These are phyloP conservation scores for Papilio demoleus DNA, from an alignment of 2,888 invertebrate species.

Conservation along the genomic window DNA sequence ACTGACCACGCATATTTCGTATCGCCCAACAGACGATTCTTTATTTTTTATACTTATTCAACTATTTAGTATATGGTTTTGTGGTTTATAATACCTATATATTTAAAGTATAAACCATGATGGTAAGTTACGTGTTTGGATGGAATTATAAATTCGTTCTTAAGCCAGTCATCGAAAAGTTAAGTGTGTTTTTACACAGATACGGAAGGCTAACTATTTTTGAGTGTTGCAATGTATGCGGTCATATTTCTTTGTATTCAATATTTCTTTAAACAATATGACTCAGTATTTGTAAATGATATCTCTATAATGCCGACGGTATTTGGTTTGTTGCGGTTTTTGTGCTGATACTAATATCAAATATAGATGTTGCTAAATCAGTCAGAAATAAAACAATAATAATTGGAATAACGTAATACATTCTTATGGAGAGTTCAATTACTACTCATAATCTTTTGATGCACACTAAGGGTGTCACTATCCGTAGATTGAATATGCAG, in stretches of 20 bases:
- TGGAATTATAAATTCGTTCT: too few relatives aligned
- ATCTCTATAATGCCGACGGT: background rate
- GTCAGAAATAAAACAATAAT: background rate
- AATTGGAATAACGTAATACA: background rate
- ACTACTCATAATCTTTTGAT: background rate
- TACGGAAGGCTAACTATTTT: background rate
- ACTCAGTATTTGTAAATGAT: conserved; percentile 1
- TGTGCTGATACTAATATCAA: background rate
- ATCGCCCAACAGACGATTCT: too few relatives aligned
- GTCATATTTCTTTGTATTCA: conserved; percentile 3
- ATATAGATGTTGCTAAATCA: too few relatives aligned
- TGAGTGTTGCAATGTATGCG: background rate
- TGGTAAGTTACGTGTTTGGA: too few relatives aligned
- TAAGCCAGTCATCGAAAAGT: too few relatives aligned
- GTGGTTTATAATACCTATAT: too few relatives aligned
- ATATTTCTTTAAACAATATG: background rate
- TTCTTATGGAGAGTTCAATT: too few relatives aligned
- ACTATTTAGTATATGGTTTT: too few relatives aligned
- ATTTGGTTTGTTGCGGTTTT: conserved; percentile 1
- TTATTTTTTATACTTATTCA: too few relatives aligned
- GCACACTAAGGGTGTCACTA: background rate
- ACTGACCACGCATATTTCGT: too few relatives aligned
- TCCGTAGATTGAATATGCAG: background rate
- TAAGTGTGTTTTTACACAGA: too few relatives aligned
- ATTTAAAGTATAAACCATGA: too few relatives aligned